These are phyloP conservation scores for Silurus meridionalis DNA, from an alignment of 2,113 vertebrate species.

Conservation along the genomic window DNA sequence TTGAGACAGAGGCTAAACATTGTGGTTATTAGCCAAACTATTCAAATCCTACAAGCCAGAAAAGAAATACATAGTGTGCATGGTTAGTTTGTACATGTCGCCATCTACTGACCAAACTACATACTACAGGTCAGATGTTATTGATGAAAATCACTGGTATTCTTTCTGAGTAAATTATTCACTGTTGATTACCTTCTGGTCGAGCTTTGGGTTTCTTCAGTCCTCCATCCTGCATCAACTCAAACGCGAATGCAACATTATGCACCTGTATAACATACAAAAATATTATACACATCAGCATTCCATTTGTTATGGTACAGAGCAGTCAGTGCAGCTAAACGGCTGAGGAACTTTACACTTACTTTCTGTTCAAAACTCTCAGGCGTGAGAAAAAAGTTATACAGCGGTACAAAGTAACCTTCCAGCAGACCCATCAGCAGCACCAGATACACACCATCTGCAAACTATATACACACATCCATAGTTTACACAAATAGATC, in stretches of 20 bases:
- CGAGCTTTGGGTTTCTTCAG: constrained; percentile 93
- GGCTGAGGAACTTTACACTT: not conserved
- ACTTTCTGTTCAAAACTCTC: constrained; percentile 97
- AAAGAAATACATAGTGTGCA: not conserved
- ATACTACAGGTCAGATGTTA: not conserved
- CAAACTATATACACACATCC: constrained; percentile 78
- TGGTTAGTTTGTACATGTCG: not conserved
- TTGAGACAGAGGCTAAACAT: not conserved
- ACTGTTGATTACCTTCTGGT: constrained; percentile 83
- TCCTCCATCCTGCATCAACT: constrained; percentile 95
- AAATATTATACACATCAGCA: not conserved
- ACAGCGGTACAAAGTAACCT: constrained; percentile 92
- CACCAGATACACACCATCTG: constrained; percentile 95
- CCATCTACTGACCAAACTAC: constrained; percentile 38
- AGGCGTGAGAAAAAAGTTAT: constrained; percentile 93
- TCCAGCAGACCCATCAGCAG: constrained; percentile 93
- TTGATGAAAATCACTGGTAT: not conserved
- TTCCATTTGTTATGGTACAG: no score
- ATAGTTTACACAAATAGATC: not conserved
- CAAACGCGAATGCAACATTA: constrained; percentile 93
- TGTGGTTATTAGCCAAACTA: not conserved
- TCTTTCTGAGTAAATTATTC: not conserved
- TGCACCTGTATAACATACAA: constrained; percentile 84
- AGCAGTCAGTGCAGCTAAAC: not conserved
- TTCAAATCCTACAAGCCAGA: not conserved